Evolutionary conservation across 2,113 vertebrate genomes (phyloP).

Genomic region (Takifugu flavidus): DNA sequence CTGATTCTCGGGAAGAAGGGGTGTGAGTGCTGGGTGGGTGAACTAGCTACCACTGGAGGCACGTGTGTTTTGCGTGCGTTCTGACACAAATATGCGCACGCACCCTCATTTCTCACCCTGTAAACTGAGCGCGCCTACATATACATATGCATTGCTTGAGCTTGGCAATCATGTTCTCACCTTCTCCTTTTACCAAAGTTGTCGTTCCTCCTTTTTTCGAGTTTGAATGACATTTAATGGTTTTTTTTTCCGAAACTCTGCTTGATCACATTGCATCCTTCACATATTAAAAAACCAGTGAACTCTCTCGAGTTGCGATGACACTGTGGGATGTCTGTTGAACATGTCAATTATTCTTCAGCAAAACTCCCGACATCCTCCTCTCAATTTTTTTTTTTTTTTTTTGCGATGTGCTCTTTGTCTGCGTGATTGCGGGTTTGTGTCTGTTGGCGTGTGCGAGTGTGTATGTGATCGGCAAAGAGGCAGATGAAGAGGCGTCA

Average conservation of each 20-base stretch:
- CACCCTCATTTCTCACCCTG: conserved; percentile 64
- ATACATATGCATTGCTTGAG: conserved; percentile 57
- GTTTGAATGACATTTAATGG: conserved; percentile 8
- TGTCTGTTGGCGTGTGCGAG: conserved; percentile 29
- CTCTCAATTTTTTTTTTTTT: conserved; percentile 30
- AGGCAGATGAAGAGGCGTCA: conserved; percentile 93
- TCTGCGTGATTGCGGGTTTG: conserved; percentile 9
- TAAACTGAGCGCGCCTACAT: conserved; percentile 45
- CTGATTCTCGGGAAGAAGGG: conserved; percentile 28
- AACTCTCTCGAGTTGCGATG: conserved; percentile 25
- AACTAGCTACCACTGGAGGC: conserved; percentile 50
- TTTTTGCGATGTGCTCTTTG: conserved; percentile 44
- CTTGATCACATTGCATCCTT: neutral
- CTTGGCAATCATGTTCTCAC: neutral
- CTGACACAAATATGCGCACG: conserved; percentile 26
- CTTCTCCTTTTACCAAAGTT: neutral
- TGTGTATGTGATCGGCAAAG: conserved; percentile 73
- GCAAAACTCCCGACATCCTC: conserved; percentile 37
- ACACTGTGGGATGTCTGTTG: conserved; percentile 21
- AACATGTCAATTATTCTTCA: conserved; percentile 43
- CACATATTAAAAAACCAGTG: conserved; percentile 21
- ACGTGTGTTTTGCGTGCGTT: conserved; percentile 8
- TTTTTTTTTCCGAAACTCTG: neutral
- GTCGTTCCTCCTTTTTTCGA: neutral
- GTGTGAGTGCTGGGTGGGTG: conserved; percentile 34